Conservation (phyloP, 2,797 vertebrate species). For the Danio choprae region DNA sequence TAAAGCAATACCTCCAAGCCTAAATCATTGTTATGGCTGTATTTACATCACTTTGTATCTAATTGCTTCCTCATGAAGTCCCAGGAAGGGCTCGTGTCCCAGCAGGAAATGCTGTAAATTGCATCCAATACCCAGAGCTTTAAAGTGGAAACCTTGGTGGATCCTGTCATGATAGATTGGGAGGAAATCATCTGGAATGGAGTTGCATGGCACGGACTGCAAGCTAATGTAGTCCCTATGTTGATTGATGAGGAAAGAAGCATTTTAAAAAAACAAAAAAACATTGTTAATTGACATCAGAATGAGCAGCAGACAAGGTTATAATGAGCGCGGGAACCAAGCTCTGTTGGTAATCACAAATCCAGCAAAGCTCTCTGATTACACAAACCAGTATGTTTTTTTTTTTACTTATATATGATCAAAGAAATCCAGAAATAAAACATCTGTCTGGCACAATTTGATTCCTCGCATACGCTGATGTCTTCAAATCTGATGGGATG, state of each 20-base stretch:
- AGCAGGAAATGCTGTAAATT: constrained; percentile 61
- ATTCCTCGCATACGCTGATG: constrained; percentile 22
- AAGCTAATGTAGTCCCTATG: constrained; percentile 63
- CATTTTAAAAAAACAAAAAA: constrained; percentile 31
- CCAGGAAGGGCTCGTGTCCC: constrained; percentile 57
- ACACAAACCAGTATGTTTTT: constrained; percentile 22
- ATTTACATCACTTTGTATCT: constrained; percentile 65
- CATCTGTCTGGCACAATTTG: constrained; percentile 22
- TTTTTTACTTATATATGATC: constrained; percentile 23
- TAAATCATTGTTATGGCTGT: constrained; percentile 45
- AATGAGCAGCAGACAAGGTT: constrained; percentile 35
- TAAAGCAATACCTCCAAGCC: constrained; percentile 41
- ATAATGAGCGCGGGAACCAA: constrained; percentile 44
- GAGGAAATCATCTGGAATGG: constrained; percentile 64
- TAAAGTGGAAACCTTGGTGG: constrained; percentile 63
- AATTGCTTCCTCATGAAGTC: constrained; percentile 64
- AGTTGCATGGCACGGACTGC: constrained; percentile 65
- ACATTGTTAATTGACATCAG: constrained; percentile 54
- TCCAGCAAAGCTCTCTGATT: constrained; percentile 42
- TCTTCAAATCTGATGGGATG: constrained; percentile 24
- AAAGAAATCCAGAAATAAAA: constrained; percentile 29
- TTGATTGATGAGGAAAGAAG: constrained; percentile 64
- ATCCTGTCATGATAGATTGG: constrained; percentile 65
- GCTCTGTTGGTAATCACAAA: constrained; percentile 40
- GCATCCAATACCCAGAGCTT: constrained; percentile 63